Evolutionary conservation across 2,888 invertebrate species (phyloP), one percentile per base, ranked within the genome.

Genomic region (Pseudococcus viburni): DNA sequence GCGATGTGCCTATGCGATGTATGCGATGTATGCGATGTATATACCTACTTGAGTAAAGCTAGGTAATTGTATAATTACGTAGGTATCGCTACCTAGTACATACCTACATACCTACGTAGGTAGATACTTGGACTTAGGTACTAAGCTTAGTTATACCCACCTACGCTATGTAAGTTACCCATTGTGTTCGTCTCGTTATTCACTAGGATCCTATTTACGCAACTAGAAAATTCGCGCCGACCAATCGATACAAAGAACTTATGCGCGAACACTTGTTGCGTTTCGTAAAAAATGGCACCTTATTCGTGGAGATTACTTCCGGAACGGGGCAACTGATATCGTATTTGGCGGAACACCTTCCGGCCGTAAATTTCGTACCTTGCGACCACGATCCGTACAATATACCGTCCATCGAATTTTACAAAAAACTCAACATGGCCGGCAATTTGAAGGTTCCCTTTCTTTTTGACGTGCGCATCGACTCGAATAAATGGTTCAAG

Each of bases 321-420:
- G 97, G 97, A 3, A 95, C 95, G 39, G 96, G 98, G 89, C 96
- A 97, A 91, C 98, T 98, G 91, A 91, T 94, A 0, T 93, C 94
- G 9, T 94, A 95, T 91, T 95, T 97, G 92, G 97, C 97, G 0
- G 93, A 94, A 22, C 91, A 95, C 90, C 95, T 97, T 91, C 95
- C 95, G 6, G 93, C 94, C 90, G 93, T 96, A 0, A 94, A 92
- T 73, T 97, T 96, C 92, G 96, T 96, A 90, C 97, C 98, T 0
- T 94, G 96, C 15, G 98, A 98, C 19, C 80, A 83, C 22, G 80
- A 83, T 46, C 42, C 80, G 9, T 46, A 42, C 46, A 46, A 46
- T 98, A 91, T 92, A 93, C 90, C 95, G 96, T 90, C 91, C 92
- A 64, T 92, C 92, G 89, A 92, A 94, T 89, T 92, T 96, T 88